A percentile compares a stretch with the other conserved stretches of the same genome.
phyloP scores from a whole-genome alignment of 2,888 invertebrate genomes.

The Scaeva pyrastri region DNA sequence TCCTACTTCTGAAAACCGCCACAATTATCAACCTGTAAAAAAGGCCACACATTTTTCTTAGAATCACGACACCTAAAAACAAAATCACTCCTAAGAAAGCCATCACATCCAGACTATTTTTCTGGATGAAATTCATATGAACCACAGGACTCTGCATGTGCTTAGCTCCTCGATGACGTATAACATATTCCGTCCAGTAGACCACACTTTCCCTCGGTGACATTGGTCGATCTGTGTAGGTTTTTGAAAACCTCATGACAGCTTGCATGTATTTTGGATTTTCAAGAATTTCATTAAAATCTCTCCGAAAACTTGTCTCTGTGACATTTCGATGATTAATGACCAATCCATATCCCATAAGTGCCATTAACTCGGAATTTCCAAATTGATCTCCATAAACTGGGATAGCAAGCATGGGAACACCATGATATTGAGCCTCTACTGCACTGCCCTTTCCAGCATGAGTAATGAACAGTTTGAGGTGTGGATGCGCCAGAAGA shows the following conservation, averaged over 20 bases:
- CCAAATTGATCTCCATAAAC: slow-evolving; percentile 78
- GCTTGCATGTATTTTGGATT: slow-evolving; percentile 71
- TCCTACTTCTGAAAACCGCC: slow-evolving; percentile 74
- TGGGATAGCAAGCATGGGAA: slow-evolving; percentile 83
- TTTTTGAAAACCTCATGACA: slow-evolving; percentile 82
- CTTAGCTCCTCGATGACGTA: slow-evolving; percentile 84
- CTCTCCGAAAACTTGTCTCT: slow-evolving; percentile 64
- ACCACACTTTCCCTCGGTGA: slow-evolving; percentile 84
- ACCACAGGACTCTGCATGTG: slow-evolving; percentile 84
- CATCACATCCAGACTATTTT: slow-evolving; percentile 84
- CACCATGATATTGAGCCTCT: slow-evolving; percentile 86
- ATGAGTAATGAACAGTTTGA: slow-evolving; percentile 87
- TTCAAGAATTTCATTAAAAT: slow-evolving; percentile 76
- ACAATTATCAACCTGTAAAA: slow-evolving; percentile 80
- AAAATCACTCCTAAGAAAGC: slow-evolving; percentile 22
- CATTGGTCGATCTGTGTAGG: slow-evolving; percentile 85
- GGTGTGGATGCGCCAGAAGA: slow-evolving; percentile 86
- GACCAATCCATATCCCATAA: slow-evolving; percentile 77
- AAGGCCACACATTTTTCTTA: slow-evolving; percentile 80
- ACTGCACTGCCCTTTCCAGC: slow-evolving; percentile 87
- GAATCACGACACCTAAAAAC: background rate
- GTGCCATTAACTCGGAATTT: slow-evolving; percentile 75
- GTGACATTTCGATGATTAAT: slow-evolving; percentile 73
- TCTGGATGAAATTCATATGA: slow-evolving; percentile 83
- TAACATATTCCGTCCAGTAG: slow-evolving; percentile 85